Conservation (phyloP, 2,888 invertebrate species). For the Frankliniella intonsa region DNA sequence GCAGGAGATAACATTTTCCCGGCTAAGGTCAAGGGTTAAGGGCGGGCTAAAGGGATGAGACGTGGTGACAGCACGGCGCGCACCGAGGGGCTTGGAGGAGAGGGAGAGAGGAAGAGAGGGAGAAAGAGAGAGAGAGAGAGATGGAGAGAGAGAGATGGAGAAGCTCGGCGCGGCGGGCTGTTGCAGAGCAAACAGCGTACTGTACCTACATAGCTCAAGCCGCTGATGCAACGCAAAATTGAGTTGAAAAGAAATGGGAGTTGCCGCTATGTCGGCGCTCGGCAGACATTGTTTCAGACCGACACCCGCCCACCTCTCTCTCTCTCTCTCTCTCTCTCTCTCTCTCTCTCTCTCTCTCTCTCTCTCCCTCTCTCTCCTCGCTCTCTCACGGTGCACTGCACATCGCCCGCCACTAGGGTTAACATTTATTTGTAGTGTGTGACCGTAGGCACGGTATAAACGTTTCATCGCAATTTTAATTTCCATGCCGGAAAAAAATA, state of each 20-base stretch:
- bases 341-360: no score
- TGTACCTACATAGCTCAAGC: not conserved
- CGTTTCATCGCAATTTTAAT: no score
- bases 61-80: no score
- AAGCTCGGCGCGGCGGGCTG: not conserved
- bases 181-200: conserved; percentile 6
- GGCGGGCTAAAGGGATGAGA: no score
- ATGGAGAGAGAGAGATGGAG: not conserved
- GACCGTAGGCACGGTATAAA: no score
- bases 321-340: no score
- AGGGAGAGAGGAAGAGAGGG: not conserved
- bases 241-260: conserved; percentile 25
- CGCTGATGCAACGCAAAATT: conserved; percentile 16
- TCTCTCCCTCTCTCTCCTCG: not conserved
- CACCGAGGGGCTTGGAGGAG: no score
- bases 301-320: not conserved
- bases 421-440: not conserved
- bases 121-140: not conserved
- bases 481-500: not conserved
- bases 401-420: not conserved
- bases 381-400: not conserved
- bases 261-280: not conserved
- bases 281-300: not conserved
- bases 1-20: no score
- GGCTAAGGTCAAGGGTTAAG: no score